Evolutionary conservation across 2,797 vertebrate genomes (phyloP).

Genomic region (Gambelia wislizenii): DNA sequence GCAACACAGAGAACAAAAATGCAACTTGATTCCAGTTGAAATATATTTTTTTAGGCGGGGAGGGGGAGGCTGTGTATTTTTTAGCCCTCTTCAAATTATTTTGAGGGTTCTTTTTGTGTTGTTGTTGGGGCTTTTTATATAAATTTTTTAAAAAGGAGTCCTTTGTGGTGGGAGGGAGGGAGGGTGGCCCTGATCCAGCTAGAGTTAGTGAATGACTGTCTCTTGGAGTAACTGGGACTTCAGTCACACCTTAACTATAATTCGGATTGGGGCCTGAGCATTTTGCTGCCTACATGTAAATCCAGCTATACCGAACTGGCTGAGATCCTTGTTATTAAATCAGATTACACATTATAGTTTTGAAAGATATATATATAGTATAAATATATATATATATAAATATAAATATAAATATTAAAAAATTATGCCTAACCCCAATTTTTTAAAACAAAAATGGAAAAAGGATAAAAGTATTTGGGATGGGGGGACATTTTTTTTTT

Average conservation of each 20-base stretch:
- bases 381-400: constrained; percentile 72
- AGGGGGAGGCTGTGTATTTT: constrained; percentile 56
- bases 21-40: constrained; percentile 56
- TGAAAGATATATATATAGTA: constrained; percentile 75
- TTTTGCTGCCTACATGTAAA: constrained; percentile 69
- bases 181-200: background rate
- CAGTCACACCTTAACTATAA: background rate
- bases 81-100: constrained; percentile 53
- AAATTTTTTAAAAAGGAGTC: constrained; percentile 50
- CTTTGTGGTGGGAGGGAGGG: constrained; percentile 51
- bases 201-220: background rate
- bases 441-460: constrained; percentile 40
- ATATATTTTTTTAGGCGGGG: constrained; percentile 69
- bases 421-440: constrained; percentile 70
- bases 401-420: constrained; percentile 61
- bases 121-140: constrained; percentile 17
- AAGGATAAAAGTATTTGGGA: constrained; percentile 63
- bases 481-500: constrained; percentile 49
- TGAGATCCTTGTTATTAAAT: constrained; percentile 77
- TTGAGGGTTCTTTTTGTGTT: constrained; percentile 44
- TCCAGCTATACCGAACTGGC: constrained; percentile 73
- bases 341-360: constrained; percentile 73
- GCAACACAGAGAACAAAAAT: constrained; percentile 19
- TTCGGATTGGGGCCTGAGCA: constrained; percentile 24
- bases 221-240: background rate